phyloP scores from a whole-genome alignment of 2,113 vertebrate genomes.

The Austrofundulus limnaeus region DNA sequence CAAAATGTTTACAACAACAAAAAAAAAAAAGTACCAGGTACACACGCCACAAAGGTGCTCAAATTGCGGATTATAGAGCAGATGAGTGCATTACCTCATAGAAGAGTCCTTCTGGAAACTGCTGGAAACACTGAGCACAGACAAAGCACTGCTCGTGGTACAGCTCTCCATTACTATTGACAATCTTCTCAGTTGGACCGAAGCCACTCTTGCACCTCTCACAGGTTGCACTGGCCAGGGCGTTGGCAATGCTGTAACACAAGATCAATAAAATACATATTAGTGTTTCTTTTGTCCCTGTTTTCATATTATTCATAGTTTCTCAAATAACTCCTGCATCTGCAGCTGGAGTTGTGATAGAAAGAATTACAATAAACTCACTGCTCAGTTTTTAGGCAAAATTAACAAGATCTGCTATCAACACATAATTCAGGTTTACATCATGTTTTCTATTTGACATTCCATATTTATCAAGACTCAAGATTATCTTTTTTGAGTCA shows the following conservation, averaged over 20 bases:
- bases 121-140: constrained; percentile 96
- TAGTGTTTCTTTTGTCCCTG: too few relatives aligned
- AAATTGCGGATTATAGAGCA: neutral
- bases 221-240: constrained; percentile 90
- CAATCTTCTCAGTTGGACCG: constrained; percentile 91
- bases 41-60: neutral
- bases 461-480: too few relatives aligned
- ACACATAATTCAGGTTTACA: too few relatives aligned
- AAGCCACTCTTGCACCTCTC: constrained; percentile 93
- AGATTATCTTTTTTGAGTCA: too few relatives aligned
- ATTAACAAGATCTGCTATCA: too few relatives aligned
- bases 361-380: too few relatives aligned
- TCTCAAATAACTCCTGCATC: too few relatives aligned
- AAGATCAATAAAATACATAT: constrained; percentile 32
- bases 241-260: constrained; percentile 95
- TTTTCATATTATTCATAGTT: too few relatives aligned
- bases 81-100: constrained; percentile 85
- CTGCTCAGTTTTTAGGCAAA: too few relatives aligned
- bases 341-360: too few relatives aligned
- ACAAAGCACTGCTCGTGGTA: constrained; percentile 98
- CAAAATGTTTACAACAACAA: neutral
- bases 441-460: too few relatives aligned
- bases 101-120: constrained; percentile 98
- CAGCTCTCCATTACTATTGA: constrained; percentile 95
- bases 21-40: neutral